Evolutionary conservation across 1,140 invertebrate genomes (phyloP).

Genomic region (Steinernema feltiae): DNA sequence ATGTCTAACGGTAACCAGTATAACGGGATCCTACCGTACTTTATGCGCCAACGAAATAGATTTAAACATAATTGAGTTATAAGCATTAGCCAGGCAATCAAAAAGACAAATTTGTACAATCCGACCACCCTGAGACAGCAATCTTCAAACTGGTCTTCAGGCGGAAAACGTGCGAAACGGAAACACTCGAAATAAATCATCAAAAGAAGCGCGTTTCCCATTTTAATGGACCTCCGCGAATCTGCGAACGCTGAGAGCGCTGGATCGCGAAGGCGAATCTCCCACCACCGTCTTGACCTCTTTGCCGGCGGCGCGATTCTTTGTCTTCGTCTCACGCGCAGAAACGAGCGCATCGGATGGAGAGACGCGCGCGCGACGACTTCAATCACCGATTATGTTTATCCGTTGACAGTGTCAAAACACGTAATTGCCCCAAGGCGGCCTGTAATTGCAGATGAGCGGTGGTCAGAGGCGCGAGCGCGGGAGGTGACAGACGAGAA

Average conservation of each 20-base stretch:
- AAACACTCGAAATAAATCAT: background rate
- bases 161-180: too few species aligned
- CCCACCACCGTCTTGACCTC: background rate
- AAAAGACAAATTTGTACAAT: too few species aligned
- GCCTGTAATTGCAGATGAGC: too few species aligned
- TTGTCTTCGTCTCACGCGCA: background rate
- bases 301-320: background rate
- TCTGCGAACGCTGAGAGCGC: background rate
- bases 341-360: background rate
- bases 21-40: too few species aligned
- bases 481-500: background rate
- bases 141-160: too few species aligned
- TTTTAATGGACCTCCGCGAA: background rate
- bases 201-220: background rate
- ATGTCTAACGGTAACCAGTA: too few species aligned
- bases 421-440: background rate
- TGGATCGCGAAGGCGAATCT: background rate
- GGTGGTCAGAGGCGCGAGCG: background rate
- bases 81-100: too few species aligned
- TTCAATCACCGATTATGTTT: background rate
- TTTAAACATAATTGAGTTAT: too few species aligned
- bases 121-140: too few species aligned
- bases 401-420: background rate
- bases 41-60: too few species aligned
- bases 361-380: background rate